Conservation (phyloP, 2,888 invertebrate genomes). For the Tanaodytes sp. region DNA sequence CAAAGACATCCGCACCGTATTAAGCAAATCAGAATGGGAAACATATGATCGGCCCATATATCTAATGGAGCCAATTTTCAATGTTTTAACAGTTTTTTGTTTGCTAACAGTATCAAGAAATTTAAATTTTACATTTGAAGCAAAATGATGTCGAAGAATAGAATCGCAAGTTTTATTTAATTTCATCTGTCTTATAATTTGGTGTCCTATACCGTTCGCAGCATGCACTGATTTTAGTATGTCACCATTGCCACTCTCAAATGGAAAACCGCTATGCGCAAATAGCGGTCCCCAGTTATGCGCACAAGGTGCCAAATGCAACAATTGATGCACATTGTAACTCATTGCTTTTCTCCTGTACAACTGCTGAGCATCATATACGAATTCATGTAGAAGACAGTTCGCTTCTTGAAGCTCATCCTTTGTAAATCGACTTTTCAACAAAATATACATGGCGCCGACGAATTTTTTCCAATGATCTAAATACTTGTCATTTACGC, state of each 20-base stretch:
- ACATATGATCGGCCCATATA: constrained; percentile 22
- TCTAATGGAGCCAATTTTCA: constrained; percentile 5
- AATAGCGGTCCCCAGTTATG: constrained; percentile 4
- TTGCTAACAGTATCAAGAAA: constrained; percentile 1
- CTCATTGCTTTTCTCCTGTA: constrained; percentile 36
- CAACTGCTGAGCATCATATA: constrained; percentile 12
- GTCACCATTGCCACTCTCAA: constrained; percentile 9
- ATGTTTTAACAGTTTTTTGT: constrained; percentile 7
- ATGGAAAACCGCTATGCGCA: not conserved
- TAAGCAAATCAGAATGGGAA: constrained; percentile 11
- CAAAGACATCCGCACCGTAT: not conserved
- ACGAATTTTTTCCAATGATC: constrained; percentile 25
- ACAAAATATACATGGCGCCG: constrained; percentile 9
- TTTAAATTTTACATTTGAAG: not conserved
- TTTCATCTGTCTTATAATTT: constrained; percentile 21
- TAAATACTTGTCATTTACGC: constrained; percentile 4
- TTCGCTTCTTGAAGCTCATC: constrained; percentile 19
- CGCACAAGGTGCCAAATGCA: not conserved
- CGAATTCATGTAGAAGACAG: constrained; percentile 20
- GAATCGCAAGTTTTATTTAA: constrained; percentile 16
- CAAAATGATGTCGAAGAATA: constrained; percentile 1
- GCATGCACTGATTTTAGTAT: constrained; percentile 28
- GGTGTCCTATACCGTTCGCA: constrained; percentile 26
- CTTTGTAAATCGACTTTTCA: constrained; percentile 14
- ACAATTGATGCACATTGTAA: constrained; percentile 38